These are phyloP conservation scores for Ostrea edulis DNA, from an alignment of 1,140 invertebrate genomes.

Conservation along the genomic window DNA sequence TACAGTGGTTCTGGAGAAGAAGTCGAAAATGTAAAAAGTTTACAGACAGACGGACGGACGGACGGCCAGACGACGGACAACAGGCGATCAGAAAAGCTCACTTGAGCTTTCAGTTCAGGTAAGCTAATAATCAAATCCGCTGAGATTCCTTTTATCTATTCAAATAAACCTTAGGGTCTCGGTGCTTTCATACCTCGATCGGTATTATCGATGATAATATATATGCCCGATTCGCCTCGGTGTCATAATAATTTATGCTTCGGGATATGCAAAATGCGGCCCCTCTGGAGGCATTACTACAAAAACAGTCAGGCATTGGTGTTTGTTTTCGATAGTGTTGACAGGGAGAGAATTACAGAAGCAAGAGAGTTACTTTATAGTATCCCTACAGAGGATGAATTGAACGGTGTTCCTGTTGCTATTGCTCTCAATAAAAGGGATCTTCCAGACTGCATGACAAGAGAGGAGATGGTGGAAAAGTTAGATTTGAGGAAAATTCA, in stretches of 20 bases:
- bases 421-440: constrained; percentile 41
- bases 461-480: neutral
- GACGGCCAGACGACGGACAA: too few species aligned
- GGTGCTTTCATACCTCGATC: neutral
- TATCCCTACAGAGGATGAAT: neutral
- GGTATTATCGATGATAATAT: too few species aligned
- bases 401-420: neutral
- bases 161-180: neutral
- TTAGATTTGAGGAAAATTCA: neutral
- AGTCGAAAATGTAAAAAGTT: too few species aligned
- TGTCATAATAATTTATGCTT: too few species aligned
- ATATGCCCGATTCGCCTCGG: too few species aligned
- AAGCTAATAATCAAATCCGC: neutral
- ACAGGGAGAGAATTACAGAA: constrained; percentile 5
- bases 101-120: too few species aligned
- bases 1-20: too few species aligned
- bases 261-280: constrained; percentile 89
- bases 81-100: too few species aligned
- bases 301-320: constrained; percentile 72
- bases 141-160: neutral
- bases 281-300: constrained; percentile 95
- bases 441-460: constrained; percentile 5
- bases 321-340: constrained; percentile 42
- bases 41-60: too few species aligned
- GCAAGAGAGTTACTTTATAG: neutral